Evolutionary conservation across 2,797 vertebrate species (phyloP).

Genomic region (Kryptolebias ocellatus): DNA sequence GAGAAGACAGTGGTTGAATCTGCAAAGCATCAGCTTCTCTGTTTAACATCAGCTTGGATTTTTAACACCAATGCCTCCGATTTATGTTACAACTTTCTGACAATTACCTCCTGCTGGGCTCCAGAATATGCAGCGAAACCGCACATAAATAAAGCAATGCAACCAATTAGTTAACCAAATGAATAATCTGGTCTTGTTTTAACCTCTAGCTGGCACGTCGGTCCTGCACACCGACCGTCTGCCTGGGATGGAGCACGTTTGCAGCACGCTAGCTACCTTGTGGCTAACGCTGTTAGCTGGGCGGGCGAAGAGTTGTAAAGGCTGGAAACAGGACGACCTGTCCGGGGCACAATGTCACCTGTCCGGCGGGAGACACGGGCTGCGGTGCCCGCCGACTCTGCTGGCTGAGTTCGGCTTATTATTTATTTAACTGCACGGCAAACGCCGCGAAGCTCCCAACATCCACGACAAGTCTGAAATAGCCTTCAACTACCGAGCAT

Average conservation of each 20-base stretch:
- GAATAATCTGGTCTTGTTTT: constrained; percentile 22
- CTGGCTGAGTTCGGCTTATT: constrained; percentile 35
- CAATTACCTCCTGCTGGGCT: constrained; percentile 13
- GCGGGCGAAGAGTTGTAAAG: constrained; percentile 52
- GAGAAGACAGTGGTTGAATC: background rate
- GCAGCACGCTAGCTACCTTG: constrained; percentile 56
- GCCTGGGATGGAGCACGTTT: constrained; percentile 64
- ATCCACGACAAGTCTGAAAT: constrained; percentile 32
- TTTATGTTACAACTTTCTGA: constrained; percentile 39
- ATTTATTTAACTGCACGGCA: constrained; percentile 47
- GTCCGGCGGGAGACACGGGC: constrained; percentile 38
- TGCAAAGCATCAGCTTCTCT: constrained; percentile 3
- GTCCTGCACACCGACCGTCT: constrained; percentile 47
- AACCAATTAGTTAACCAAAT: background rate
- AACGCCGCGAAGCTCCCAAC: constrained; percentile 2
- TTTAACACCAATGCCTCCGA: background rate
- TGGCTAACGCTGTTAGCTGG: constrained; percentile 61
- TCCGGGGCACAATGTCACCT: constrained; percentile 73
- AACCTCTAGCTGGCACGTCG: constrained; percentile 39
- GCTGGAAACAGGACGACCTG: constrained; percentile 60
- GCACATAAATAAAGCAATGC: background rate
- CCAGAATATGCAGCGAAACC: background rate
- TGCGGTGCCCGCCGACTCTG: constrained; percentile 20
- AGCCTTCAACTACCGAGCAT: constrained; percentile 22
- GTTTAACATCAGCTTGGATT: background rate